Base-by-base conservation (phyloP, 2,113 vertebrate species). In the Siniperca chuatsi region DNA sequence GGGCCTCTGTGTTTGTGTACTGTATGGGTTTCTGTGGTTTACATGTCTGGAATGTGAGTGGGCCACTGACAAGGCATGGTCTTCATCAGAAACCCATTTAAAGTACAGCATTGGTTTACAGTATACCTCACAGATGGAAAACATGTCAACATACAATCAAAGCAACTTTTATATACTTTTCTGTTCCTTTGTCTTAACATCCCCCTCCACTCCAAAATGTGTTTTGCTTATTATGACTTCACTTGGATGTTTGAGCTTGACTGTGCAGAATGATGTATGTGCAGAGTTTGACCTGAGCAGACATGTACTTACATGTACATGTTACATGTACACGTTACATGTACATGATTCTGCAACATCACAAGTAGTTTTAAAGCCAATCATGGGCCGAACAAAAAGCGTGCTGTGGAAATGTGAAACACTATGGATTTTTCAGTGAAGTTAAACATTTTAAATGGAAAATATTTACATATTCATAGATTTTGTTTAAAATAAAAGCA, bases 31-130 rank as follows among this genome's bases (percentile, higher is more conserved):
- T 75, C 62, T 78, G 76, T 67, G 77, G 87, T 81, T 78, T 25
- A 25, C 48, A 37, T 67, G 50, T 80, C 20, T 82, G 90, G 88
- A 91, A 91, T 91, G 85, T 89, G 87, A 89, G 90, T 25, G 74
- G 87, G 71, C 0, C 64, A 80, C 64, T 54, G 70, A 79, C 80
- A 81, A 82, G 75, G 81, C 64, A 16, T 48, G 75, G 74, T 86
- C 40, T 62, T 79, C 81, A 71, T 78, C 68, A 60, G 65, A 40
- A 61, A 60, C 16, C n/a, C 76, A n/a, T 46, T 75, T 16, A 75
- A 62, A 72, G 68, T 1, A 2, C 40, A 61, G 67, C 25, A 4
- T 29, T 20, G 18, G 61, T 71, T 64, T 78, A 68, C 52, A 75
- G 60, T 8, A 40, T 29, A 29, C 58, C 62, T 7, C 67, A 40